These are phyloP conservation scores for Stylophora pistillata DNA, from an alignment of 64 coral and sea anemone genomes.

Conservation along the genomic window DNA sequence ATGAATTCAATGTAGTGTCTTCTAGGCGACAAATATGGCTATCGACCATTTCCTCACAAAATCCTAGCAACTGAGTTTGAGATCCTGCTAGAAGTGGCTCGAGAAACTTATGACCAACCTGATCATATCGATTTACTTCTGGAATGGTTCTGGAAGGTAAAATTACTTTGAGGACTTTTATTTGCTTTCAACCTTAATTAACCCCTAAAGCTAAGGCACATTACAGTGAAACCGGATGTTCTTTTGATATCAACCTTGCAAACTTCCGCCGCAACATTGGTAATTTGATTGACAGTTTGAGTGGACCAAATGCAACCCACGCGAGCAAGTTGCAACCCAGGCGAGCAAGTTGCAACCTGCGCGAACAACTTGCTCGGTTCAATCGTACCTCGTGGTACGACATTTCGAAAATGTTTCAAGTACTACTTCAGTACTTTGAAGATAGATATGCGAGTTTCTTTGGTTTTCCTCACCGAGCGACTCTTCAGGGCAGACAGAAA, in stretches of 20 bases:
- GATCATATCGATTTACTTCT: conserved; percentile 59
- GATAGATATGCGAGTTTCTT: no score
- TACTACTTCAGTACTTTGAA: no score
- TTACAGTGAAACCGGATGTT: conserved; percentile 26
- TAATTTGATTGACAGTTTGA: no score
- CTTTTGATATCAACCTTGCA: conserved; percentile 26
- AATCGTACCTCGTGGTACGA: no score
- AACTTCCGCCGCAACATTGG: conserved; percentile 20
- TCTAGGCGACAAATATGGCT: conserved; percentile 86
- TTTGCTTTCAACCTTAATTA: no score
- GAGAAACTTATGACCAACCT: conserved; percentile 31
- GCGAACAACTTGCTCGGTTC: no score
- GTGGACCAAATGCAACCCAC: no score
- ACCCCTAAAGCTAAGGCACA: no score
- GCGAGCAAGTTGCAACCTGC: no score
- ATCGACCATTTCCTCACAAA: conserved; percentile 84
- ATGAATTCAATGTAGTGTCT: conserved; percentile 60
- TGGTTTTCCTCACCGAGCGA: no score
- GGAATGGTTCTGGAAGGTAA: conserved; percentile 87
- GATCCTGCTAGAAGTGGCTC: conserved; percentile 61
- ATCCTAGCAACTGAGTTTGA: conserved; percentile 83
- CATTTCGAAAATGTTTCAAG: no score
- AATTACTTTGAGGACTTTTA: background rate
- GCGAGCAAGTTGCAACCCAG: no score
- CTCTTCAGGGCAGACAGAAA: conserved; percentile 32